Percentiles rank a stretch among this genome's conserved stretches.
phyloP scores from a whole-genome alignment of 2,797 vertebrate genomes.

The Cyclura pinguis region DNA sequence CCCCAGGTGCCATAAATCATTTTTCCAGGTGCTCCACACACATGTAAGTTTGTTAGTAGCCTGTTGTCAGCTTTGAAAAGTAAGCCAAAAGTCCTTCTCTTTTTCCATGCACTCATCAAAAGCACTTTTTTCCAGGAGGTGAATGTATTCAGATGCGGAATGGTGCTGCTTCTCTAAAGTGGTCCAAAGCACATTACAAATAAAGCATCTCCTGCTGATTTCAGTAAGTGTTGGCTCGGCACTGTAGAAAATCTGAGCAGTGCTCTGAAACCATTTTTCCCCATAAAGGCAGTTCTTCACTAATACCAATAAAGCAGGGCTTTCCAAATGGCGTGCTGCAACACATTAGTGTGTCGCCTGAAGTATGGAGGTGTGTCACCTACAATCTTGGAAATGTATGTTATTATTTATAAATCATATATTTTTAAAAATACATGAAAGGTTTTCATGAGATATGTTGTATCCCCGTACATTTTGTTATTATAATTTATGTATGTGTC shows the following conservation, averaged over 20 bases:
- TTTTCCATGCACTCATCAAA: conserved; percentile 36
- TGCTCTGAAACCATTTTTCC: background rate
- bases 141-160: conserved; percentile 20
- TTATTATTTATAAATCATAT: no score
- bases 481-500: no score
- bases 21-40: conserved; percentile 27
- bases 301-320: background rate
- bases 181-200: conserved; percentile 13
- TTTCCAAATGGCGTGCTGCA: no score
- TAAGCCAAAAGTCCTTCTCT: conserved; percentile 15
- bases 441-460: no score
- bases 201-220: background rate
- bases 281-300: background rate
- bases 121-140: conserved; percentile 3
- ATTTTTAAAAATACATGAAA: no score
- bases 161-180: background rate
- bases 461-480: no score
- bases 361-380: no score
- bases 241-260: background rate
- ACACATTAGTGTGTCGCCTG: no score
- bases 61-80: conserved; percentile 31
- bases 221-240: conserved; percentile 2
- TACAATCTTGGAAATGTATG: no score
- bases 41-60: conserved; percentile 32
- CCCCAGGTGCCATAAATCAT: conserved; percentile 29